phyloP scores from a whole-genome alignment of 1,140 invertebrate species.

The Antheraea pernyi region DNA sequence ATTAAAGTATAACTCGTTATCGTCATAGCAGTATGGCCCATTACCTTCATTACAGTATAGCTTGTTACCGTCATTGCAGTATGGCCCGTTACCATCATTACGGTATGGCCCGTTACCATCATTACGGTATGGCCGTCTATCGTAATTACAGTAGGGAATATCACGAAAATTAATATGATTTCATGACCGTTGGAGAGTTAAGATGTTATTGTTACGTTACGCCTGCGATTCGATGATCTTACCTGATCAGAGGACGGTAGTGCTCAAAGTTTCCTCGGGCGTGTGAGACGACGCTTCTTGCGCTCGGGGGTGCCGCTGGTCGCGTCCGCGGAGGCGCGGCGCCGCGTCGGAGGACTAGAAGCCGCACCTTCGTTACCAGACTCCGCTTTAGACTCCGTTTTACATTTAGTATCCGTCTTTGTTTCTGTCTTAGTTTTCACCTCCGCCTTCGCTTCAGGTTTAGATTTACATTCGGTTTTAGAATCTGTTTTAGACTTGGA shows the following conservation, averaged over 20 bases:
- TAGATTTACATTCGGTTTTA: conserved; percentile 15
- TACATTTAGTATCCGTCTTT: conserved; percentile 4
- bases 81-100: too few relatives aligned
- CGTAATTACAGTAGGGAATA: too few relatives aligned
- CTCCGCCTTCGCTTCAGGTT: conserved; percentile 7
- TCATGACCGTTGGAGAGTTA: too few relatives aligned
- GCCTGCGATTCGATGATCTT: not conserved
- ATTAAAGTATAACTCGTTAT: too few relatives aligned
- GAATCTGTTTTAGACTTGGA: conserved; percentile 22
- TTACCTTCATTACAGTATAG: too few relatives aligned
- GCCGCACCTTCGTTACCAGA: conserved; percentile 28
- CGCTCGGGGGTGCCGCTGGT: conserved; percentile 47
- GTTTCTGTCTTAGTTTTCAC: conserved; percentile 2
- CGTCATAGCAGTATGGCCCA: too few relatives aligned
- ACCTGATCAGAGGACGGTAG: not conserved
- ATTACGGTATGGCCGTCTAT: too few relatives aligned
- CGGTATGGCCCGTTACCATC: too few relatives aligned
- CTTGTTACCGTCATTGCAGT: too few relatives aligned
- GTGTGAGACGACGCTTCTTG: conserved; percentile 67
- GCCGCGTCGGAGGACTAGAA: conserved; percentile 41
- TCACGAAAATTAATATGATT: too few relatives aligned
- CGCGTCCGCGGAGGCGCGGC: conserved; percentile 48
- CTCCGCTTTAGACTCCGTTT: conserved; percentile 19
- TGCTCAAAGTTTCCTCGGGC: conserved; percentile 61
- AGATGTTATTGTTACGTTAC: not conserved